Evolutionary conservation across 2,113 vertebrate genomes (phyloP).

Genomic region (Turdus rufiventris): DNA sequence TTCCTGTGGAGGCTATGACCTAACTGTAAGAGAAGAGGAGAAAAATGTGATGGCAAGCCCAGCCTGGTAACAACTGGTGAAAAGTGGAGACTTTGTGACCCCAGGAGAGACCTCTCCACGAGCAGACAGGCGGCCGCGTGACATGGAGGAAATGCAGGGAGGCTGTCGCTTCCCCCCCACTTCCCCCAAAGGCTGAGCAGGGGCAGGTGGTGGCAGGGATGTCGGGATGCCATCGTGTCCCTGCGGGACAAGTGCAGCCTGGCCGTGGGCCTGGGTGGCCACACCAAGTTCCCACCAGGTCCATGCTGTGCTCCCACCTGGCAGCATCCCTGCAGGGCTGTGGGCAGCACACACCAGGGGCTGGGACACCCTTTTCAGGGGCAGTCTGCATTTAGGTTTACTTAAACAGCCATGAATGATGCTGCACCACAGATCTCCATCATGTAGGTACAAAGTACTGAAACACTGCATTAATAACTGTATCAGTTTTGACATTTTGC

Average conservation of each 20-base stretch:
- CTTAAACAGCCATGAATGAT: neutral
- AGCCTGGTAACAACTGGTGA: neutral
- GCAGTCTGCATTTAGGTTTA: neutral
- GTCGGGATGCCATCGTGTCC: fast-evolving
- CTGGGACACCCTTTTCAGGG: neutral
- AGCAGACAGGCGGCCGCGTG: fast-evolving
- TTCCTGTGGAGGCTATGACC: neutral
- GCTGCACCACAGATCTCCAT: neutral
- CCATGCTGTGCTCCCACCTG: neutral
- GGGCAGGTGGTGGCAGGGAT: neutral
- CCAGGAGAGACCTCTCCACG: neutral
- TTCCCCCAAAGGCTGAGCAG: neutral
- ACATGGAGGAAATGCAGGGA: fast-evolving
- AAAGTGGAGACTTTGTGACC: neutral
- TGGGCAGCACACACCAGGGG: neutral
- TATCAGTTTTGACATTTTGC: neutral
- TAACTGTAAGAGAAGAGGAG: neutral
- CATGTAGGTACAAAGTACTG: fast-evolving
- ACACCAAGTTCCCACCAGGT: fast-evolving
- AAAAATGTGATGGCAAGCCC: neutral
- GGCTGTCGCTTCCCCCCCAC: neutral
- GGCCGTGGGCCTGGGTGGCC: fast-evolving
- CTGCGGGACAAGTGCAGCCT: fast-evolving
- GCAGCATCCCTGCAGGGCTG: neutral
- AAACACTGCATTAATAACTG: neutral